Evolutionary conservation across 2,888 invertebrate genomes (phyloP).

Genomic region (Eulithis prunata): DNA sequence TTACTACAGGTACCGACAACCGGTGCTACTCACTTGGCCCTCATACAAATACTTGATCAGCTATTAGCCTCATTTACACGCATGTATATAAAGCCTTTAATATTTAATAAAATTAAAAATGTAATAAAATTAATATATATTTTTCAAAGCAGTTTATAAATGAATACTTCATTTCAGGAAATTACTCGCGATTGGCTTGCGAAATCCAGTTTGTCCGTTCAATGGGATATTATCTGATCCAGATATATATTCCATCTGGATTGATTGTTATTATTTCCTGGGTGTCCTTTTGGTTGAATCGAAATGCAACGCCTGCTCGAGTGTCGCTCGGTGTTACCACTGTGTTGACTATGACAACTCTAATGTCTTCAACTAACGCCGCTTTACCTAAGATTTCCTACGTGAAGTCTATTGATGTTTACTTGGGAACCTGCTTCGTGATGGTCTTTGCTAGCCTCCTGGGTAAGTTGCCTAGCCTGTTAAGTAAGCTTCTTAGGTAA

Average conservation of each 20-base stretch:
- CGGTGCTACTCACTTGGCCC: slow-evolving; percentile 40
- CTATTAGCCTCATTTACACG: slow-evolving; percentile 17
- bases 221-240: slow-evolving; percentile 99
- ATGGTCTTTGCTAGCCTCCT: slow-evolving; percentile 99
- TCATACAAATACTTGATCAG: slow-evolving; percentile 12
- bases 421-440: slow-evolving; percentile 98
- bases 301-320: slow-evolving; percentile 96
- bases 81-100: slow-evolving; percentile 21
- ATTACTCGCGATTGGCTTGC: slow-evolving; percentile 97
- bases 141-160: background rate
- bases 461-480: slow-evolving; percentile 79
- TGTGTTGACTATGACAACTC: slow-evolving; percentile 98
- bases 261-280: slow-evolving; percentile 98
- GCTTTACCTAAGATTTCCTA: slow-evolving; percentile 99
- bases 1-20: slow-evolving; percentile 92
- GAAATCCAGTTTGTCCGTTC: slow-evolving; percentile 98
- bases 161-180: slow-evolving; percentile 86
- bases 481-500: too few relatives aligned
- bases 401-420: slow-evolving; percentile 98
- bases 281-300: slow-evolving; percentile 98
- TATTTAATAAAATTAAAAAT: too few relatives aligned
- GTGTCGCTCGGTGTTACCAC: slow-evolving; percentile 97
- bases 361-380: slow-evolving; percentile 98
- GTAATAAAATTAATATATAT: too few relatives aligned
- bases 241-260: slow-evolving; percentile 98